Base-by-base conservation (phyloP, 1,140 invertebrate species). In the Pogonomyrmex barbatus region DNA sequence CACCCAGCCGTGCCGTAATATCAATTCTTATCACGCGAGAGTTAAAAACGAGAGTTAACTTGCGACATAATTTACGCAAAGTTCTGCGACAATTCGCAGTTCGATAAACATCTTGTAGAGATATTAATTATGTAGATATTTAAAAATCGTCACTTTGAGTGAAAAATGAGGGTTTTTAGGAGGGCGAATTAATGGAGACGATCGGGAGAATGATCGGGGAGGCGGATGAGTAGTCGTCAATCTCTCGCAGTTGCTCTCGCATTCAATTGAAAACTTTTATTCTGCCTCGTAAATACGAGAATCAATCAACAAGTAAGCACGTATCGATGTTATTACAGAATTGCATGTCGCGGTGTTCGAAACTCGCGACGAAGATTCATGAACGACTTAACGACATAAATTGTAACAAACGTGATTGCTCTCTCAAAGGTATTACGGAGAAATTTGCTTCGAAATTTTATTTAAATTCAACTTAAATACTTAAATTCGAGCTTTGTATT, bases 11-110 rank as follows among this genome's bases (percentile, higher is more conserved):
- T 47, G 5, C 36, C 54, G 54, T 36, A 54, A 62, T 83, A 62
- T 83, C 62, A 73, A 73, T 73, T 83, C 79, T 73, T 73, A 62
- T 62, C 54, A n/a, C 42, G 36, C 52, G 39, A 47, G 14, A 81
- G 36, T 54, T 67, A 54, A 17, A 2, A 24, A 24, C n/a, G n/a
- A n/a, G n/a, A n/a, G n/a, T n/a, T n/a, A n/a, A n/a, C 33, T 67
- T 36, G 62, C 47, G 63, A 12, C 17, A 33, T 30, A 30, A 76
- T 14, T 75, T 75, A 24, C 36, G 33, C 9, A 1, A 8, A 14
- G n/a, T 30, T 68, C 65, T 12, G 54, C 39, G 36, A 58, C 10
- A 42, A 24, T 56, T 75, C 9, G 33, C n/a, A 8, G 17, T 33
- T 45, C 4, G 12, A 14, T 24, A 45, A 63, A 63, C 39, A 17